phyloP scores from a whole-genome alignment of 2,888 invertebrate species.

The Petrophora chlorosata region DNA sequence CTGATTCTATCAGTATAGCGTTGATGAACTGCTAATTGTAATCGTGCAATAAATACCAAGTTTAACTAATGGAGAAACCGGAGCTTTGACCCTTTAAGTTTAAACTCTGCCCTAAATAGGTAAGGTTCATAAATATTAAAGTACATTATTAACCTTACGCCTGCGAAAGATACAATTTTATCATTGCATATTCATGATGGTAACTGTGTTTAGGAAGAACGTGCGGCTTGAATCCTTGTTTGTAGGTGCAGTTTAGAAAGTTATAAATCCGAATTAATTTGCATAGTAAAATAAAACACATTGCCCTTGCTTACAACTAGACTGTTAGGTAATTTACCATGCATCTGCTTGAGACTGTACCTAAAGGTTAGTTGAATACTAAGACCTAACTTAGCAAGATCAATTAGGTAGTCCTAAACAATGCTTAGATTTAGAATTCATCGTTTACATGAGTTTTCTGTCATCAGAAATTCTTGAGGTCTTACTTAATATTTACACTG shows the following conservation, averaged over 20 bases:
- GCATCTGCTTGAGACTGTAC: not conserved
- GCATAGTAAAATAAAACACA: conserved; percentile 18
- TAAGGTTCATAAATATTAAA: conserved; percentile 20
- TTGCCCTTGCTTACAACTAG: conserved; percentile 8
- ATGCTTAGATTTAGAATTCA: no score
- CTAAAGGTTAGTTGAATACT: no score
- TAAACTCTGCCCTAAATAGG: not conserved
- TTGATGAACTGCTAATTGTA: conserved; percentile 18
- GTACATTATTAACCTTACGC: conserved; percentile 8
- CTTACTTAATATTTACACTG: no score
- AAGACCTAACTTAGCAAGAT: no score
- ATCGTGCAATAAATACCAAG: conserved; percentile 10
- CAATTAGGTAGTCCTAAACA: no score
- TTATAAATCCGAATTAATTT: conserved; percentile 22
- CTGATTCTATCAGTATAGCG: conserved; percentile 5
- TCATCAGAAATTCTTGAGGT: no score
- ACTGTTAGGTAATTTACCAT: not conserved
- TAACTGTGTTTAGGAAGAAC: conserved; percentile 19
- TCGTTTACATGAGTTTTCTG: no score
- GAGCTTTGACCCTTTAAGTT: conserved; percentile 4
- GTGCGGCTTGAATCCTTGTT: conserved; percentile 25
- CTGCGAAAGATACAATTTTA: conserved; percentile 12
- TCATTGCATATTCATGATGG: conserved; percentile 26
- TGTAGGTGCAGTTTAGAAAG: conserved; percentile 16
- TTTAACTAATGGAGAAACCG: not conserved